Evolutionary conservation across 2,797 vertebrate species (phyloP).

Genomic region (Acanthis flammea): DNA sequence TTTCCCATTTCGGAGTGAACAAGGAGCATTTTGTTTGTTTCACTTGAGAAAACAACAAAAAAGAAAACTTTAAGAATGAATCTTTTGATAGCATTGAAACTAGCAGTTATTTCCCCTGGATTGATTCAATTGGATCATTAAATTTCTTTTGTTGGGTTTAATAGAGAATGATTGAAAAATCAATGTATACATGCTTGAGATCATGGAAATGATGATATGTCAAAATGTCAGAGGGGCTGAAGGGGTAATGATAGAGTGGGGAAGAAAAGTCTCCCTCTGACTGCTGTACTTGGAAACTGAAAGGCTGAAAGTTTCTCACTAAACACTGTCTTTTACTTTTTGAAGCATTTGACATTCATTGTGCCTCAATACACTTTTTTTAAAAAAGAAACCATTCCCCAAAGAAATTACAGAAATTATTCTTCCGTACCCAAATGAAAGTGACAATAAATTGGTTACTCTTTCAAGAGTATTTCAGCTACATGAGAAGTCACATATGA

Average conservation of each 20-base stretch:
- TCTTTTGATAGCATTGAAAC: conserved; percentile 60
- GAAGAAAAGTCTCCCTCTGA: conserved; percentile 77
- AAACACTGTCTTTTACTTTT: conserved; percentile 59
- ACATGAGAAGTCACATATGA: not conserved
- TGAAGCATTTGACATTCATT: conserved; percentile 72
- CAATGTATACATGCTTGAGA: conserved; percentile 75
- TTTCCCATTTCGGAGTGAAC: not conserved
- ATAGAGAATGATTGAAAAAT: conserved; percentile 79
- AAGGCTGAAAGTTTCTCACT: conserved; percentile 75
- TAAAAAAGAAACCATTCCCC: conserved; percentile 47
- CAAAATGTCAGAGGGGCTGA: conserved; percentile 83
- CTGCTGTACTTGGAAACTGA: conserved; percentile 71
- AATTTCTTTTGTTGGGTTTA: conserved; percentile 71
- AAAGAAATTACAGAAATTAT: conserved; percentile 69
- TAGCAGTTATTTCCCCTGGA: conserved; percentile 66
- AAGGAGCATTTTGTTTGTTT: conserved; percentile 26
- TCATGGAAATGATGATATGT: conserved; percentile 78
- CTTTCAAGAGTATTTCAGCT: conserved; percentile 18
- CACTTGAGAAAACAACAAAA: conserved; percentile 22
- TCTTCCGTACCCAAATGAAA: conserved; percentile 46
- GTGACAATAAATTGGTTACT: not conserved
- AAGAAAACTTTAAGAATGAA: conserved; percentile 45
- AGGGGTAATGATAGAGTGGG: conserved; percentile 73
- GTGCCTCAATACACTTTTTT: conserved; percentile 18
- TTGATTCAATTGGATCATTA: conserved; percentile 70